Evolutionary conservation across 2,797 vertebrate genomes (phyloP).

Genomic region (Coregonus sp.): DNA sequence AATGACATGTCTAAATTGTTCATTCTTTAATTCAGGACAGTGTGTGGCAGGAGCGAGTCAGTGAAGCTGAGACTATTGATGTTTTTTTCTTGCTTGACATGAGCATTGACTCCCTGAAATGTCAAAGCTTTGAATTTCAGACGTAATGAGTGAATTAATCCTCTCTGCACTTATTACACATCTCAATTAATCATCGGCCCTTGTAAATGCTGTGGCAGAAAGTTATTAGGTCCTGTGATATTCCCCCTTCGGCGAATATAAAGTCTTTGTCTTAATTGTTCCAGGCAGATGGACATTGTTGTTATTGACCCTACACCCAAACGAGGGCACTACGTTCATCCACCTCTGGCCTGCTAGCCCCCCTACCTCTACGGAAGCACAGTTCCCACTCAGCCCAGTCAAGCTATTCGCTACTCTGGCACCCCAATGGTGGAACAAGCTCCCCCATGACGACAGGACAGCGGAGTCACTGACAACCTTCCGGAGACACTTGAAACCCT

Average conservation of each 20-base stretch:
- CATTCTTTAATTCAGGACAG: neutral
- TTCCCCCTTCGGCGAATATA: neutral
- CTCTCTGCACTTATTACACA: slow-evolving; percentile 40
- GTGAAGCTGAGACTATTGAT: slow-evolving; percentile 35
- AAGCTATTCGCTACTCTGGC: too few relatives aligned
- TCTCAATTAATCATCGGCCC: slow-evolving; percentile 54
- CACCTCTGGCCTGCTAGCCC: too few relatives aligned
- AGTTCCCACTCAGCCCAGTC: too few relatives aligned
- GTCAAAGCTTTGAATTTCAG: slow-evolving; percentile 39
- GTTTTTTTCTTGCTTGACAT: slow-evolving; percentile 35
- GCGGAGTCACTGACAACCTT: too few relatives aligned
- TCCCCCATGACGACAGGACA: too few relatives aligned
- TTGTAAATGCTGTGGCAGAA: slow-evolving; percentile 38
- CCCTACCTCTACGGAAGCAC: too few relatives aligned
- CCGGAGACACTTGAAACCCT: too few relatives aligned
- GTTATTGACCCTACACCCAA: neutral
- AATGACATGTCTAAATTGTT: neutral
- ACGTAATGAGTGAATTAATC: slow-evolving; percentile 43
- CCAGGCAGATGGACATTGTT: slow-evolving; percentile 36
- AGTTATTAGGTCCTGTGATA: neutral
- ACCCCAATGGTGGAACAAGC: too few relatives aligned
- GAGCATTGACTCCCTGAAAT: slow-evolving; percentile 40
- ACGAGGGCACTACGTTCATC: too few relatives aligned
- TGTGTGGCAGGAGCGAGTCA: too few relatives aligned
- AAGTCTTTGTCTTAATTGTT: slow-evolving; percentile 1